Base-by-base conservation (phyloP, 2,113 vertebrate species). In the Corvus hawaiiensis region DNA sequence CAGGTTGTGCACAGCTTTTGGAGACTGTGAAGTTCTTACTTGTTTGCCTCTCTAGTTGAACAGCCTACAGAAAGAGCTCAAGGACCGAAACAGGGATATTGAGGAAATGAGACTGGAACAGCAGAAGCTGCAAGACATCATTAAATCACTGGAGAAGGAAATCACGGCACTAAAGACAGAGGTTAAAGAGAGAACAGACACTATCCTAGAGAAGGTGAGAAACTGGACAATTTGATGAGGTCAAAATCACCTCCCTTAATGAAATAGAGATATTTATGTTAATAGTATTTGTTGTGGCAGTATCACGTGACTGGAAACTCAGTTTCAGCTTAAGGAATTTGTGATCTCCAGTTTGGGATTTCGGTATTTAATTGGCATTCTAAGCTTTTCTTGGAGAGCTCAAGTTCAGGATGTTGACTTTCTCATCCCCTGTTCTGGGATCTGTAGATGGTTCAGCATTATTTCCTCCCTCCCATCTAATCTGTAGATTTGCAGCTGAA, bases 201-300 rank as follows among this genome's bases (percentile, higher is more conserved):
- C 98, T 23, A 98, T 98, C 62, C 98, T 99, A 83, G 98, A 99
- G 78, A 99, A 99, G 98, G 99, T 99, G 64, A 95, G 95, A 58
- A 86, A 85, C 8, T 24, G 58, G 22, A 68, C 59, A 66, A 24
- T 5, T 63, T 39, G 6, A 39, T 90, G 32, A 77, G 27, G 51
- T 80, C 30, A 59, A 77, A 81, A 67, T 86, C 35, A 85, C 35
- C 19, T 91, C 54, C 30, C 15, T 58, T 77, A 52, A 59, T 82
- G 75, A 74, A 79, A 46, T 28, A 55, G 37, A 85, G 27, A 16
- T 55, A 28, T 27, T 83, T 64, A 54, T 76, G 89, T 93, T 69
- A 72, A 7, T 49, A 63, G 21, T 37, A 33, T 66, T 4, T 76
- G 14, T 64, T 74, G 59, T 51, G 46, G 49, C 64, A 73, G 30